Evolutionary conservation across 2,113 vertebrate genomes (phyloP).

Genomic region (Mesembrinibis cayennensis): DNA sequence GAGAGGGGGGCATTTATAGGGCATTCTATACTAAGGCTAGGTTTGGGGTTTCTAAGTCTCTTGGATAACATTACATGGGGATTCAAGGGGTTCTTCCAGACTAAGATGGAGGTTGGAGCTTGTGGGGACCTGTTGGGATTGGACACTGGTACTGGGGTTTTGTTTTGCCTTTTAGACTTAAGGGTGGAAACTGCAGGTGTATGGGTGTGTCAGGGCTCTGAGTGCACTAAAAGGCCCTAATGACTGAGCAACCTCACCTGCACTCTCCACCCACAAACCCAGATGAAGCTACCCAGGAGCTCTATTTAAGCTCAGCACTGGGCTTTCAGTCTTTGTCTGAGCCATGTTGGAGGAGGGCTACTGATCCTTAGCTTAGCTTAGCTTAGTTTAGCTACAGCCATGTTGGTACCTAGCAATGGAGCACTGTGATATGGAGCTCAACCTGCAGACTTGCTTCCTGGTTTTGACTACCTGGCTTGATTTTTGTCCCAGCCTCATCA

Average conservation of each 20-base stretch:
- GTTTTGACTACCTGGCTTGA: not conserved
- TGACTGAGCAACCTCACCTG: not conserved
- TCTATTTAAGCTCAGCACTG: not conserved
- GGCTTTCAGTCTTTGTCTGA: rapidly evolving
- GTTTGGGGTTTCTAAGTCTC: not conserved
- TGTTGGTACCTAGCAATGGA: rapidly evolving
- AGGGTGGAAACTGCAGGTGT: not conserved
- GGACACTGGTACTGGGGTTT: not conserved
- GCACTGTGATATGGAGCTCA: not conserved
- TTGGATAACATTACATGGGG: not conserved
- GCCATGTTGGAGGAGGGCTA: rapidly evolving
- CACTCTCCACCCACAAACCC: not conserved
- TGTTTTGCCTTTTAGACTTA: not conserved
- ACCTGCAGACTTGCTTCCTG: not conserved
- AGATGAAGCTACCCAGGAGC: not conserved
- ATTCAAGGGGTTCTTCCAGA: not conserved
- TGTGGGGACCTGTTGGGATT: not conserved
- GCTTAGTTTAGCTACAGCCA: not conserved
- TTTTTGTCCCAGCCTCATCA: not conserved
- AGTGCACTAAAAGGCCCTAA: not conserved
- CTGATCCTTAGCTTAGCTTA: not conserved
- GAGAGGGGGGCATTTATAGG: not conserved
- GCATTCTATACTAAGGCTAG: not conserved
- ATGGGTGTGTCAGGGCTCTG: not conserved
- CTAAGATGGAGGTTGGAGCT: not conserved